Percentiles rank a stretch among this genome's conserved stretches.
Conservation (phyloP, 64 coral and sea anemone genomes). For the Montipora cactus region DNA sequence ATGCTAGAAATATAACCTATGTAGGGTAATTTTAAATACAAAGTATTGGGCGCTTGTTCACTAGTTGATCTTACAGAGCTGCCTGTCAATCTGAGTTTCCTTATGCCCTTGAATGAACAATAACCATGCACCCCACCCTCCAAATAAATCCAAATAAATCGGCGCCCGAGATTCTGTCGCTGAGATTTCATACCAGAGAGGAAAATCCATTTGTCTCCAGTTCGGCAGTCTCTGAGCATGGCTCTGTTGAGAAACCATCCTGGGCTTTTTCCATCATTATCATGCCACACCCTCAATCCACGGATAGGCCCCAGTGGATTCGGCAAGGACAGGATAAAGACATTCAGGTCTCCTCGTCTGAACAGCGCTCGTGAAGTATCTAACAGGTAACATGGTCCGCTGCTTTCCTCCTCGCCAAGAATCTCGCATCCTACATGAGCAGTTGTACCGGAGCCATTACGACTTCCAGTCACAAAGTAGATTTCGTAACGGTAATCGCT, state of each 20-base stretch:
- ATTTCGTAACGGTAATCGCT: slow-evolving; percentile 53
- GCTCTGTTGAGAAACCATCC: slow-evolving; percentile 54
- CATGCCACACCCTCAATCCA: slow-evolving; percentile 67
- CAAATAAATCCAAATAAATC: background rate
- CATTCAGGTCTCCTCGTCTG: slow-evolving; percentile 42
- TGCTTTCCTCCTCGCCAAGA: slow-evolving; percentile 14
- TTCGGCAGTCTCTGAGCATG: slow-evolving; percentile 52
- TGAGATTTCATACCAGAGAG: slow-evolving; percentile 28
- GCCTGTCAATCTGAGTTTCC: too few relatives aligned
- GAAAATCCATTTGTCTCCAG: slow-evolving; percentile 58
- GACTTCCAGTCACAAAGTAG: slow-evolving; percentile 70
- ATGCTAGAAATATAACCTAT: too few relatives aligned
- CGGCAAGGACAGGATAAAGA: slow-evolving; percentile 51
- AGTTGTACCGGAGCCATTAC: slow-evolving; percentile 36
- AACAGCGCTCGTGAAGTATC: slow-evolving; percentile 18
- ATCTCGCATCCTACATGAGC: slow-evolving; percentile 67
- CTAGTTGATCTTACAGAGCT: too few relatives aligned
- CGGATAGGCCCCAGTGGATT: slow-evolving; percentile 38
- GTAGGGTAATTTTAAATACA: too few relatives aligned
- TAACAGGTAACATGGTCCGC: slow-evolving; percentile 24
- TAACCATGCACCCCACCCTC: too few relatives aligned
- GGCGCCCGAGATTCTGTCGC: background rate
- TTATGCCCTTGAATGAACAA: too few relatives aligned
- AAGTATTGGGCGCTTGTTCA: too few relatives aligned
- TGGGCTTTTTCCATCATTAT: slow-evolving; percentile 39